These are phyloP conservation scores for Donacobius atricapilla DNA, from an alignment of 2,113 vertebrate genomes.

Conservation along the genomic window DNA sequence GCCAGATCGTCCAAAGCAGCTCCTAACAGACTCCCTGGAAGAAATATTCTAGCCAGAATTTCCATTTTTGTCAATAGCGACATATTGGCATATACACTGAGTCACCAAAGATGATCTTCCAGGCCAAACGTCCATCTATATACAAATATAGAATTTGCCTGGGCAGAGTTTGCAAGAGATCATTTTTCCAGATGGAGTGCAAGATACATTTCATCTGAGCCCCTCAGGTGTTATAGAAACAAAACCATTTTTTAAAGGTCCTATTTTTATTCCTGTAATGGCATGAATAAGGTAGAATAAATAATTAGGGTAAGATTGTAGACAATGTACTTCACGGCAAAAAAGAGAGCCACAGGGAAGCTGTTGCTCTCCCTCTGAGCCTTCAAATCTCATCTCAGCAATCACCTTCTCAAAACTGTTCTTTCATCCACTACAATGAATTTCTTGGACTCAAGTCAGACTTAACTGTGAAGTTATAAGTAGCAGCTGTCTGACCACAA, in stretches of 20 bases:
- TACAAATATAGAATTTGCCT: background rate
- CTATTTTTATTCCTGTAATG: background rate
- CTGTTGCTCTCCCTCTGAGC: background rate
- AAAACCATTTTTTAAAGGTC: background rate
- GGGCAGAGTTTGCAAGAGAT: background rate
- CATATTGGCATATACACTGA: background rate
- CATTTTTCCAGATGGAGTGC: background rate
- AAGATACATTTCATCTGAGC: background rate
- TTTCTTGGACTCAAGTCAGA: slow-evolving; percentile 4
- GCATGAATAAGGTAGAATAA: background rate
- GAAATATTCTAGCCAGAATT: background rate
- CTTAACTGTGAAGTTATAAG: slow-evolving; percentile 9
- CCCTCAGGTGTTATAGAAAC: background rate
- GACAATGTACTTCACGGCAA: background rate
- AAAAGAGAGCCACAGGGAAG: background rate
- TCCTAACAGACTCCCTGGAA: background rate
- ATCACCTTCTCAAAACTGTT: background rate
- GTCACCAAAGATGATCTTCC: background rate
- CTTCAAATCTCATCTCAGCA: background rate
- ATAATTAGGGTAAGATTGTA: background rate
- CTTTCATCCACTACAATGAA: background rate
- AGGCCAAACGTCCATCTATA: background rate
- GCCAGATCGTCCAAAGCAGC: background rate
- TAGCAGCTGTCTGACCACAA: slow-evolving; percentile 8
- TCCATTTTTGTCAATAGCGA: slow-evolving; percentile 2